Evolutionary conservation across 2,888 invertebrate species (phyloP).

Genomic region (Drosophila ustulata): DNA sequence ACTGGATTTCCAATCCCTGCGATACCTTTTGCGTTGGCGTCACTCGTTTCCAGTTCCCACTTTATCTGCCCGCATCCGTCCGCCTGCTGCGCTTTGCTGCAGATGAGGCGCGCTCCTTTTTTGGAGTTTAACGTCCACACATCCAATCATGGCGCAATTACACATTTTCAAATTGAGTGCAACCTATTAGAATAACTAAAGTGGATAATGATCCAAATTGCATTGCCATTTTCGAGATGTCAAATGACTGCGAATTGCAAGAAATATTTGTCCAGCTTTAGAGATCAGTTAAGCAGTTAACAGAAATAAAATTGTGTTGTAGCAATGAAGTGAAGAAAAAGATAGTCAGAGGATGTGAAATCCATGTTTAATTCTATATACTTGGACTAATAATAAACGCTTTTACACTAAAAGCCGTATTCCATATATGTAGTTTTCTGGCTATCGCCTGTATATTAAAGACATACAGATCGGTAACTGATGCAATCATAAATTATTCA

Average conservation of each 20-base stretch:
- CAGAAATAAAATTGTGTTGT: too few species aligned
- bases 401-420: too few species aligned
- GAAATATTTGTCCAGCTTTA: neutral
- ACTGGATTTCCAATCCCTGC: conserved; percentile 27
- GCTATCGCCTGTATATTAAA: too few species aligned
- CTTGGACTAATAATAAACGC: too few species aligned
- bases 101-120: conserved; percentile 8
- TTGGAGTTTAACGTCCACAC: conserved; percentile 4
- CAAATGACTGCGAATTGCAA: neutral
- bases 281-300: too few species aligned
- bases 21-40: conserved; percentile 50
- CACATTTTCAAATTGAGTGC: conserved; percentile 59
- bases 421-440: too few species aligned
- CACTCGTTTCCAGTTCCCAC: conserved; percentile 9
- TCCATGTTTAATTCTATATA: too few species aligned
- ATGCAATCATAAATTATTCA: neutral
- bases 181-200: conserved; percentile 62
- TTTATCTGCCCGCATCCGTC: neutral
- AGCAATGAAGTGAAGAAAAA: too few species aligned
- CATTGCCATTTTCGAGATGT: neutral
- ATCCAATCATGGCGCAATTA: conserved; percentile 50
- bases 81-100: neutral
- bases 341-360: too few species aligned
- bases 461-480: neutral
- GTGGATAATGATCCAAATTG: conserved; percentile 22